These are phyloP conservation scores for Cygnus olor DNA, from an alignment of 2,797 vertebrate genomes.

Conservation along the genomic window DNA sequence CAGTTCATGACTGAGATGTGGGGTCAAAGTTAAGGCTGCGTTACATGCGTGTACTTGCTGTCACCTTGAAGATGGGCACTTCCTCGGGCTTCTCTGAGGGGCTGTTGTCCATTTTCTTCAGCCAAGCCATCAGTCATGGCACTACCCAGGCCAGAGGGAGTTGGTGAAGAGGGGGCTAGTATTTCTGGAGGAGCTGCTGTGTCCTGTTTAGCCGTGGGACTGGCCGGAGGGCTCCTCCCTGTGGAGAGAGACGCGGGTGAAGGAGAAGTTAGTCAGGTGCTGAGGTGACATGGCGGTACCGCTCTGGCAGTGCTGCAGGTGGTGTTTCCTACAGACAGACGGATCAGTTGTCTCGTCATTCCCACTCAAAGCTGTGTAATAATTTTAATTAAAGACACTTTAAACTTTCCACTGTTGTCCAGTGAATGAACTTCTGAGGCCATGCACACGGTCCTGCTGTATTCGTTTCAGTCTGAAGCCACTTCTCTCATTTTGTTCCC, in stretches of 20 bases:
- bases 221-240: not conserved
- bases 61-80: accelerated
- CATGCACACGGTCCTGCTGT: not conserved
- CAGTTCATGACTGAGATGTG: accelerated
- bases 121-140: not conserved
- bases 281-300: not conserved
- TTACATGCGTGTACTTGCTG: accelerated
- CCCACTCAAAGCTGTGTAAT: not conserved
- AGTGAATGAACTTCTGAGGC: not conserved
- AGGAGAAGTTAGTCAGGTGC: not conserved
- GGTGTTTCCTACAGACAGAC: not conserved
- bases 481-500: not conserved
- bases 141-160: not conserved
- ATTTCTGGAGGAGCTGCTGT: not conserved
- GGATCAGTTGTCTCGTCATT: not conserved
- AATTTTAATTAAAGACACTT: not conserved
- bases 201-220: not conserved
- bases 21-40: not conserved
- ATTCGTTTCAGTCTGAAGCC: not conserved
- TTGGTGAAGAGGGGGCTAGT: not conserved
- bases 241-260: not conserved
- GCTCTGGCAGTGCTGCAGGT: not conserved
- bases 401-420: not conserved
- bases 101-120: not conserved
- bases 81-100: not conserved